A percentile compares a stretch with the other conserved stretches of the same genome.
These are phyloP conservation scores for Glaucomys volans DNA, from an alignment of 2,113 vertebrate species.

Conservation along the genomic window DNA sequence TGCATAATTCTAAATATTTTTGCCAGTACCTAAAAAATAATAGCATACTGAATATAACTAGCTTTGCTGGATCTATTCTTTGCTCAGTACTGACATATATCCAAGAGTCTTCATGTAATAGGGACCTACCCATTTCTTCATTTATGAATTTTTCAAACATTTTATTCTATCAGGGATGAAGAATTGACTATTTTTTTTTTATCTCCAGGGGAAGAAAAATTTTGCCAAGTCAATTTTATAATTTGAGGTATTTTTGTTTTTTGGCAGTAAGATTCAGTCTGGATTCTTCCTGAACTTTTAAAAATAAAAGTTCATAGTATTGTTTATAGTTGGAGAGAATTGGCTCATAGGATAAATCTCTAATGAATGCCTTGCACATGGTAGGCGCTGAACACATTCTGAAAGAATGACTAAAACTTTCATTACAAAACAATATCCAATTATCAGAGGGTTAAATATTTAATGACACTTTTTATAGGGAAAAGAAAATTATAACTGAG, in stretches of 20 bases:
- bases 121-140: constrained; percentile 32
- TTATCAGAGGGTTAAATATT: constrained; percentile 51
- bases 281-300: background rate
- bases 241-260: background rate
- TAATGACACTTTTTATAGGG: background rate
- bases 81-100: background rate
- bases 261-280: background rate
- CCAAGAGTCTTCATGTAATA: constrained; percentile 49
- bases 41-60: background rate
- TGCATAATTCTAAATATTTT: constrained; percentile 56
- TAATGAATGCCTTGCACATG: background rate
- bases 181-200: constrained; percentile 48
- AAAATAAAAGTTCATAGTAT: constrained; percentile 25
- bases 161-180: constrained; percentile 9
- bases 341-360: background rate
- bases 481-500: constrained; percentile 39
- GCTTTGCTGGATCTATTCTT: background rate
- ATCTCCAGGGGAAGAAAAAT: background rate
- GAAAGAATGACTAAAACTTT: constrained; percentile 5
- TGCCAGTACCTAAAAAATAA: constrained; percentile 29
- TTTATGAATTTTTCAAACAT: background rate
- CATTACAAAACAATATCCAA: constrained; percentile 24
- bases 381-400: background rate
- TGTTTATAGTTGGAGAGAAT: background rate
- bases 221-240: constrained; percentile 10